Conservation (phyloP, 2,888 invertebrate species). For the Caenorhabditis sp. region DNA sequence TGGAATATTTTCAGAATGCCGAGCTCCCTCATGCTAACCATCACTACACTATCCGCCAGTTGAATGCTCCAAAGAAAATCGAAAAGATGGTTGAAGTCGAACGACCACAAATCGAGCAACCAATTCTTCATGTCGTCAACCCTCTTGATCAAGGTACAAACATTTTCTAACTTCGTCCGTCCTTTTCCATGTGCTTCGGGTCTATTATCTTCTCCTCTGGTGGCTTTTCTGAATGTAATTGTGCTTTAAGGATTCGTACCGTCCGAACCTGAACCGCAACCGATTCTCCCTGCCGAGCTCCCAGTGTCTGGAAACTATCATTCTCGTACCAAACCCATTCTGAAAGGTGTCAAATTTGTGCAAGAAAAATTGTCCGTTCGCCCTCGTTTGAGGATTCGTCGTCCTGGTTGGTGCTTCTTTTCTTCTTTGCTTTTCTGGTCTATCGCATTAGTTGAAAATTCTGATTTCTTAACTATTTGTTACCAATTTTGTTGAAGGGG, state of each 20-base stretch:
- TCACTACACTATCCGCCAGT: slow-evolving; percentile 53
- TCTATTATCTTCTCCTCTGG: slow-evolving; percentile 5
- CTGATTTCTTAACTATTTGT: not conserved
- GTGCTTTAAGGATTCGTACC: slow-evolving; percentile 58
- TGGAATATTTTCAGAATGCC: slow-evolving; percentile 47
- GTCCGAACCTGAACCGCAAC: slow-evolving; percentile 51
- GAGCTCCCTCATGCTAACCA: slow-evolving; percentile 22
- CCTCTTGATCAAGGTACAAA: slow-evolving; percentile 66
- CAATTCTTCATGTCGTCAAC: slow-evolving; percentile 62
- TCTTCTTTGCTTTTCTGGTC: slow-evolving; percentile 1
- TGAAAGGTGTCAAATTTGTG: slow-evolving; percentile 75
- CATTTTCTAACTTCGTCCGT: not conserved
- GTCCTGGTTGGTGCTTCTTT: slow-evolving; percentile 75
- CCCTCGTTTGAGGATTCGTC: slow-evolving; percentile 80
- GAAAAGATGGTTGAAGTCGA: slow-evolving; percentile 60
- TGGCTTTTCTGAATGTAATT: slow-evolving; percentile 43
- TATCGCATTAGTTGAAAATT: slow-evolving; percentile 5
- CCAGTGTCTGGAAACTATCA: slow-evolving; percentile 72
- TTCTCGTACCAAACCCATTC: slow-evolving; percentile 71
- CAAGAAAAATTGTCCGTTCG: slow-evolving; percentile 80
- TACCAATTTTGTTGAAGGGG: slow-evolving; percentile 28
- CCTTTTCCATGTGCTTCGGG: slow-evolving; percentile 28
- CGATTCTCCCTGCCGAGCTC: slow-evolving; percentile 62
- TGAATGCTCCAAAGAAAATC: slow-evolving; percentile 57
- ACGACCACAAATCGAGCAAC: slow-evolving; percentile 35